Percentiles rank a stretch among this genome's conserved stretches.
These are phyloP conservation scores for Anoplolepis gracilipes DNA, from an alignment of 1,140 invertebrate species.

Conservation along the genomic window DNA sequence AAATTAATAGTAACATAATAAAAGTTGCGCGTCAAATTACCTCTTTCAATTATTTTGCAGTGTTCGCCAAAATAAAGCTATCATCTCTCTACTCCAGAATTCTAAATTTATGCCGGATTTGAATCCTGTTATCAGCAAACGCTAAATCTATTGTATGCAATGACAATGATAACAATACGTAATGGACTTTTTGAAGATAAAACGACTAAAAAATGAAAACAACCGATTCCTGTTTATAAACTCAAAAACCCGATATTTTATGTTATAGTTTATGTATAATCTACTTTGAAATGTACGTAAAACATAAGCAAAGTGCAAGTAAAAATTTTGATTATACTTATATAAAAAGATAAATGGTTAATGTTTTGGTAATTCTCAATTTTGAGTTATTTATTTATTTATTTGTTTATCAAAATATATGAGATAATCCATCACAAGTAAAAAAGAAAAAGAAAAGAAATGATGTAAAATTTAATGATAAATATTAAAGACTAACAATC, in stretches of 20 bases:
- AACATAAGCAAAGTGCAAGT: not conserved
- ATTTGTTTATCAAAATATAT: not conserved
- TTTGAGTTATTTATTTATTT: not conserved
- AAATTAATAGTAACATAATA: not conserved
- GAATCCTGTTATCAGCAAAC: slow-evolving; percentile 39
- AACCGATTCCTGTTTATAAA: not conserved
- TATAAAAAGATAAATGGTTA: not conserved
- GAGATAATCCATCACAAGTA: no score
- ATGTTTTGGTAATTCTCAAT: not conserved
- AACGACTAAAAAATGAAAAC: not conserved
- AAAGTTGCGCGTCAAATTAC: not conserved
- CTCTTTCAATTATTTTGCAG: no score
- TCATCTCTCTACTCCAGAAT: not conserved
- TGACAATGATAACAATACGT: not conserved
- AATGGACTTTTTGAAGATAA: slow-evolving; percentile 8
- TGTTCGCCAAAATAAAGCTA: not conserved
- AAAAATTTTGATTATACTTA: not conserved
- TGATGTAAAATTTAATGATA: no score
- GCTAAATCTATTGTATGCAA: slow-evolving; percentile 20
- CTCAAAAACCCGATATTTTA: not conserved
- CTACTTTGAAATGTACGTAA: not conserved
- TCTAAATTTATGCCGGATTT: slow-evolving; percentile 3
- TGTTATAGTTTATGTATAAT: not conserved
- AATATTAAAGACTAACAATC: no score
- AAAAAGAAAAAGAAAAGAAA: no score